Evolutionary conservation across 2,888 invertebrate species (phyloP).

Genomic region (Bedellia somnulentella): DNA sequence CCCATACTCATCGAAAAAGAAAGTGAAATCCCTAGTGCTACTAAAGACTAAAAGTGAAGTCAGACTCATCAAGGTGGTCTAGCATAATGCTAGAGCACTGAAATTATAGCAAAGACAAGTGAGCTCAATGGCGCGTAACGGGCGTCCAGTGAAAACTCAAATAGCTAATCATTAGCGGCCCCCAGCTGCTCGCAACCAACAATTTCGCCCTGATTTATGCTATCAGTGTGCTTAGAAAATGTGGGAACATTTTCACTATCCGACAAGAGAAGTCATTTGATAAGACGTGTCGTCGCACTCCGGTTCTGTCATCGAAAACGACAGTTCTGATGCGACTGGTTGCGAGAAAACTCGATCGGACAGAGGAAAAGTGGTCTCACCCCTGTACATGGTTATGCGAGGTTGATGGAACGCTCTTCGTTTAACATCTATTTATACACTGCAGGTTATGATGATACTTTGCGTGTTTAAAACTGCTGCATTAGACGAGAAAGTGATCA

Average conservation of each 20-base stretch:
- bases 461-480: too few relatives aligned
- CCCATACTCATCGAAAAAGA: too few relatives aligned
- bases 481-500: too few relatives aligned
- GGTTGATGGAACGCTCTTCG: too few relatives aligned
- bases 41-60: too few relatives aligned
- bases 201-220: constrained; percentile 58
- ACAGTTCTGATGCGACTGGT: constrained; percentile 52
- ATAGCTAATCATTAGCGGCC: constrained; percentile 48
- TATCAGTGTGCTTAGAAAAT: constrained; percentile 47
- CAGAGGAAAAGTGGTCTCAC: constrained; percentile 38
- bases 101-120: background rate
- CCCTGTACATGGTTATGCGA: too few relatives aligned
- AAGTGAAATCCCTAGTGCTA: too few relatives aligned
- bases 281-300: constrained; percentile 51
- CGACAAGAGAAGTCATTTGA: constrained; percentile 42
- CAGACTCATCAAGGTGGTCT: background rate
- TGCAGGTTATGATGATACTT: too few relatives aligned
- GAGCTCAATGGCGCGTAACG: constrained; percentile 37
- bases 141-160: constrained; percentile 52
- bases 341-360: constrained; percentile 44
- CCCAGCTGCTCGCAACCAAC: constrained; percentile 37
- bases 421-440: too few relatives aligned
- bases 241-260: constrained; percentile 55
- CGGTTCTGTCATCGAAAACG: constrained; percentile 45
- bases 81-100: too few relatives aligned